Evolutionary conservation across 2,888 invertebrate species (phyloP).

Genomic region (Drosophila nigritarsus): DNA sequence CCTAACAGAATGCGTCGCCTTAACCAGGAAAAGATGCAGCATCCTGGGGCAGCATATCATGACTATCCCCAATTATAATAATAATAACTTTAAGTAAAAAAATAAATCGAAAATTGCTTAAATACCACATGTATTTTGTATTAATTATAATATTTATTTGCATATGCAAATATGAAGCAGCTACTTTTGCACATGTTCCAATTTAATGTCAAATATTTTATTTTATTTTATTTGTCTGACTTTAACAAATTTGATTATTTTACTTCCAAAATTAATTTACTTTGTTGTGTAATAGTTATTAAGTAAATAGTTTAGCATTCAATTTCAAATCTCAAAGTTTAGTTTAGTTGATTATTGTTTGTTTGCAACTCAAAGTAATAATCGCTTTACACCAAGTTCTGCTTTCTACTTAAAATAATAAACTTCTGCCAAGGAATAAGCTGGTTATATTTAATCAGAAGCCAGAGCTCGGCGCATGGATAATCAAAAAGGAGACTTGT

Average conservation of each 20-base stretch:
- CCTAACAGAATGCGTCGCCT: no score
- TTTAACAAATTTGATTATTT: no score
- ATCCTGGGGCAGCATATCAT: no score
- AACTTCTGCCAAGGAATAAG: not conserved
- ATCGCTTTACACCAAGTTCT: not conserved
- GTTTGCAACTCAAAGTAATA: not conserved
- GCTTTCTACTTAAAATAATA: not conserved
- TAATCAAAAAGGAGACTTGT: slow-evolving; percentile 21
- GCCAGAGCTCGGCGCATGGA: slow-evolving; percentile 1
- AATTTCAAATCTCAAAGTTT: not conserved
- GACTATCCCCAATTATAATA: no score
- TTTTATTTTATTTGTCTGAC: not conserved
- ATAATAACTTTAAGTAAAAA: not conserved
- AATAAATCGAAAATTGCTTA: slow-evolving; percentile 11
- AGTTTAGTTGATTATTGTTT: not conserved
- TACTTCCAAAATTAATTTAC: not conserved
- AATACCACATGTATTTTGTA: not conserved
- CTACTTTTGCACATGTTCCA: not conserved
- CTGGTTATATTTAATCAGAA: slow-evolving; percentile 22
- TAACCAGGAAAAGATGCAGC: no score
- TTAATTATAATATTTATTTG: not conserved
- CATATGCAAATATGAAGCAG: not conserved
- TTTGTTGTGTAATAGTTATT: not conserved
- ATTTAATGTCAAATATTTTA: not conserved
- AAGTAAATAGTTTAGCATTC: not conserved